These are phyloP conservation scores for Ommatoiulus sabulosus DNA, from an alignment of 2,888 invertebrate species.

Conservation along the genomic window DNA sequence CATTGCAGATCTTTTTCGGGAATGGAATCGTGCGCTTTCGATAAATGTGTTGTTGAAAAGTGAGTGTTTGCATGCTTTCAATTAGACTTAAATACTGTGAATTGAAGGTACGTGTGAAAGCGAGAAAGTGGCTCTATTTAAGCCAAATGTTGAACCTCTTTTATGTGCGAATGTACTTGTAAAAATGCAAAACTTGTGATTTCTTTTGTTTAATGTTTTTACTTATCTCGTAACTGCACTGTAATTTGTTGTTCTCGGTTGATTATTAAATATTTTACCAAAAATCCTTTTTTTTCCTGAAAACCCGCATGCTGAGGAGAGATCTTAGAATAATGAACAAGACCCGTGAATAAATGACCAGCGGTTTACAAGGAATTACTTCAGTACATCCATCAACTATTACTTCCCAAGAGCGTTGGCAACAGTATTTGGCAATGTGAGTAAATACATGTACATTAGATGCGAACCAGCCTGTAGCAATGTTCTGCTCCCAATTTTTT, in stretches of 20 bases:
- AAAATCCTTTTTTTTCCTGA: neutral
- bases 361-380: too few relatives aligned
- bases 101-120: conserved; percentile 38
- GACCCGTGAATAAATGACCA: too few relatives aligned
- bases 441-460: too few relatives aligned
- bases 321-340: too few relatives aligned
- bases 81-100: conserved; percentile 36
- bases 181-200: conserved; percentile 43
- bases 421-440: too few relatives aligned
- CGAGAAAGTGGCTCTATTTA: conserved; percentile 6
- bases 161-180: conserved; percentile 30
- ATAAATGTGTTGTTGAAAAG: conserved; percentile 31
- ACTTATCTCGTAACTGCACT: conserved; percentile 39
- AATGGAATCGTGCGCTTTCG: conserved; percentile 25
- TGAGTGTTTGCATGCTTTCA: conserved; percentile 36
- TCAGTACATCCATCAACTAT: too few relatives aligned
- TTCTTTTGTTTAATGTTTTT: conserved; percentile 43
- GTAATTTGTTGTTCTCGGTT: conserved; percentile 43
- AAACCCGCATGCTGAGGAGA: too few relatives aligned
- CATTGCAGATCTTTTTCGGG: neutral
- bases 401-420: too few relatives aligned
- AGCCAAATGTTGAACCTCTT: conserved; percentile 40
- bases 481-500: too few relatives aligned
- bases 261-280: conserved; percentile 43
- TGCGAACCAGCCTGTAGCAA: too few relatives aligned